A percentile compares a stretch with the other conserved stretches of the same genome.
phyloP scores from a whole-genome alignment of 2,888 invertebrate species.

The Agrilus biguttatus region DNA sequence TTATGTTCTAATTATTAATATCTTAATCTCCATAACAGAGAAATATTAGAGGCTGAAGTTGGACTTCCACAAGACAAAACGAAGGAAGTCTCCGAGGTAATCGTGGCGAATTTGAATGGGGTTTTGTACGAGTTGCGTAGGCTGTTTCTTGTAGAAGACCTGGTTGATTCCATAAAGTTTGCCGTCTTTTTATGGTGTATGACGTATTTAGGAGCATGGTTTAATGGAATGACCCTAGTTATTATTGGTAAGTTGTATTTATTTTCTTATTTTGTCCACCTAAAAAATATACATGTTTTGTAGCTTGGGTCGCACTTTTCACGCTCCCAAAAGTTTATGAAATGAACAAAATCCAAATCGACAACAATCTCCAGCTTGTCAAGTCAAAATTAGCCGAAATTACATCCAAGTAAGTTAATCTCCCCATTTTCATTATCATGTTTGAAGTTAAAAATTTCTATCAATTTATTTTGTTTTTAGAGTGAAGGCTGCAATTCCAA shows the following conservation, averaged over 20 bases:
- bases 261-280: not conserved
- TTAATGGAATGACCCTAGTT: slow-evolving; percentile 97
- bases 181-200: slow-evolving; percentile 89
- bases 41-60: slow-evolving; percentile 76
- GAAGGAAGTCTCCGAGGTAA: slow-evolving; percentile 72
- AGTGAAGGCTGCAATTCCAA: slow-evolving; percentile 76
- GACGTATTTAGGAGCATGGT: slow-evolving; percentile 96
- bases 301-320: slow-evolving; percentile 86
- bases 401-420: slow-evolving; percentile 64
- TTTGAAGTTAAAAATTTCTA: not conserved
- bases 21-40: slow-evolving; percentile 33
- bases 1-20: not conserved
- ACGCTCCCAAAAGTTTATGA: slow-evolving; percentile 93
- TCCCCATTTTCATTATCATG: not conserved
- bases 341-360: slow-evolving; percentile 86
- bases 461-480: slow-evolving; percentile 30
- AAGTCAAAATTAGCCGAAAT: slow-evolving; percentile 79
- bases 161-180: slow-evolving; percentile 92
- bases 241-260: slow-evolving; percentile 62
- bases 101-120: slow-evolving; percentile 78
- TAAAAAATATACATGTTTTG: slow-evolving; percentile 19
- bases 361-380: slow-evolving; percentile 78
- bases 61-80: slow-evolving; percentile 83
- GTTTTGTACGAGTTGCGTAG: slow-evolving; percentile 71
- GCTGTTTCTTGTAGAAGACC: slow-evolving; percentile 91